phyloP scores from a whole-genome alignment of 2,888 invertebrate genomes.

The Ochlodes sylvanus region DNA sequence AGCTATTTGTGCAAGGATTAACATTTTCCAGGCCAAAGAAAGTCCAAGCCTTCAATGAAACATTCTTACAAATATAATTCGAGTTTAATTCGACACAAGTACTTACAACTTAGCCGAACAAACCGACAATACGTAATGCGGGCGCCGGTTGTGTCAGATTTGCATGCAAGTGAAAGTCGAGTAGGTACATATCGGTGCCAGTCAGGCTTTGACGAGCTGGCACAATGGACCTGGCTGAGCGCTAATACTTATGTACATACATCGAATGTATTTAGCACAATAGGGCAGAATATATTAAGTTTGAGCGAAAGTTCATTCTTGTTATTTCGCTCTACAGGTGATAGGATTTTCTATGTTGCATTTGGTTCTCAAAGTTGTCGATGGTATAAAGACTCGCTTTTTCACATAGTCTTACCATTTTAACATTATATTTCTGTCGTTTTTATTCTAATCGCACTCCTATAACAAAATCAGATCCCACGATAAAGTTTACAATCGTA shows the following conservation, averaged over 20 bases:
- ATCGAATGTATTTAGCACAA: conserved; percentile 35
- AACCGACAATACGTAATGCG: conserved; percentile 29
- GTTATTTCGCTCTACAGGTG: conserved; percentile 5
- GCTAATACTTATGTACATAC: conserved; percentile 30
- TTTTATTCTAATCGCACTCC: too few species aligned
- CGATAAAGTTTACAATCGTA: too few species aligned
- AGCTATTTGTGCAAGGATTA: too few species aligned
- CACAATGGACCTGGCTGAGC: conserved; percentile 23
- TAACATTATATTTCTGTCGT: too few species aligned
- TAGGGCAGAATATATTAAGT: conserved; percentile 32
- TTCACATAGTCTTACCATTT: too few species aligned
- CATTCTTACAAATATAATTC: neutral
- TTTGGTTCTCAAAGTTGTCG: too few species aligned
- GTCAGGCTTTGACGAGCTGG: conserved; percentile 26
- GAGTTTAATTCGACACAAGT: neutral
- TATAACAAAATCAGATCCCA: too few species aligned
- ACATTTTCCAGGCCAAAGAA: too few species aligned
- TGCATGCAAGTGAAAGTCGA: conserved; percentile 46
- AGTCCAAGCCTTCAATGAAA: too few species aligned
- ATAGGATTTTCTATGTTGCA: neutral
- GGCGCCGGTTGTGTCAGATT: conserved; percentile 40
- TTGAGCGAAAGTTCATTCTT: conserved; percentile 27
- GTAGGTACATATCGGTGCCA: conserved; percentile 29
- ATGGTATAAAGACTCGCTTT: too few species aligned
- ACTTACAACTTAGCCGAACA: conserved; percentile 13